Evolutionary conservation across 1,140 invertebrate species (phyloP).

Genomic region (Drosophila tropicalis): DNA sequence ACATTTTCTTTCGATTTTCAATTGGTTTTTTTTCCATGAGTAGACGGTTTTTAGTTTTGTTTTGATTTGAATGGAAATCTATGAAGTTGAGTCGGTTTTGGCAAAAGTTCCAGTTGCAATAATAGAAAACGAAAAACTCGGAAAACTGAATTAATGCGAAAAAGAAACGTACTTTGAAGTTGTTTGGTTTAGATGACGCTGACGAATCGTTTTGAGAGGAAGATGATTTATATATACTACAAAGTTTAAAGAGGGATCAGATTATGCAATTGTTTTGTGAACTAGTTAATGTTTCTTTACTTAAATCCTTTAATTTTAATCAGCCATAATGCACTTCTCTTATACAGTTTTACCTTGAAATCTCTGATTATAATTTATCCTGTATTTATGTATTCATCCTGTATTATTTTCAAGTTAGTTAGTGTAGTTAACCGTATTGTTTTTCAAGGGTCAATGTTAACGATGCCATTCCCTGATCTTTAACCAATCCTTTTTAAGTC

Average conservation of each 20-base stretch:
- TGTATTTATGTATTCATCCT: background rate
- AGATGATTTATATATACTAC: background rate
- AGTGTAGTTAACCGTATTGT: background rate
- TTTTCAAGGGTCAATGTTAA: background rate
- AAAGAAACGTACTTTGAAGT: slow-evolving; percentile 12
- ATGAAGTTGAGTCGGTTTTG: slow-evolving; percentile 30
- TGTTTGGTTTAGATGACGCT: slow-evolving; percentile 1
- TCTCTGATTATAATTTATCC: background rate
- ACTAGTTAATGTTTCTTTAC: background rate
- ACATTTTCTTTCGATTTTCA: slow-evolving; percentile 67
- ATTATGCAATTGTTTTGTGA: background rate
- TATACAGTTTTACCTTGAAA: background rate
- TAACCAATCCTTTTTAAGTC: slow-evolving; percentile 23
- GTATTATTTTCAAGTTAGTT: background rate
- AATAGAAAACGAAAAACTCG: background rate
- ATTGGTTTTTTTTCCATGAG: slow-evolving; percentile 50
- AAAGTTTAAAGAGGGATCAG: slow-evolving; percentile 1
- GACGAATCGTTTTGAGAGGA: slow-evolving; percentile 13
- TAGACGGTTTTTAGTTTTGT: slow-evolving; percentile 63
- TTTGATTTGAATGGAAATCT: slow-evolving; percentile 44
- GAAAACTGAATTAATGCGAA: slow-evolving; percentile 11
- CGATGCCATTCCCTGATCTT: background rate
- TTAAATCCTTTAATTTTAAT: too few species aligned
- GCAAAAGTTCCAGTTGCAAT: slow-evolving; percentile 55
- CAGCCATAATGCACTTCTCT: too few species aligned